Percentiles rank a stretch among this genome's conserved stretches.
phyloP scores from a whole-genome alignment of 2,888 invertebrate genomes.

The Drosophila testacea region DNA sequence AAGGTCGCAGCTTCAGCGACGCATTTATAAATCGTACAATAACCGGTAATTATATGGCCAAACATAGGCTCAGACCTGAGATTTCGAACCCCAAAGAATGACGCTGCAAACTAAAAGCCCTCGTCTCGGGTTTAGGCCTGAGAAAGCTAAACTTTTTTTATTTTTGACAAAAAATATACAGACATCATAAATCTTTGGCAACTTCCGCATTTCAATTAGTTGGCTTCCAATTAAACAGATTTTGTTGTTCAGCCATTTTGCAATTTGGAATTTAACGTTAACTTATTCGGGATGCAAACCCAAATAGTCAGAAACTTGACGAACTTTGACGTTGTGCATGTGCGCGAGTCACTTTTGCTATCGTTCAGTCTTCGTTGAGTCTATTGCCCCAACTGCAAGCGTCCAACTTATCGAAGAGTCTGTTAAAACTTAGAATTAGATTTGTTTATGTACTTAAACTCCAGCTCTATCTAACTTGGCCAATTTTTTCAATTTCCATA shows the following conservation, averaged over 20 bases:
- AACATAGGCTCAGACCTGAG: slow-evolving; percentile 37
- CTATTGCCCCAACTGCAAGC: slow-evolving; percentile 5
- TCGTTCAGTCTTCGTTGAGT: slow-evolving; percentile 48
- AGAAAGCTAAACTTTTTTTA: slow-evolving; percentile 49
- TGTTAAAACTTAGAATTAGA: not conserved
- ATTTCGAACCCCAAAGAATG: slow-evolving; percentile 44
- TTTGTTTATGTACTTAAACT: slow-evolving; percentile 1
- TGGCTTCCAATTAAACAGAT: slow-evolving; percentile 38
- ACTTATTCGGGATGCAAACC: slow-evolving; percentile 55
- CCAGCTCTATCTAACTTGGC: no score
- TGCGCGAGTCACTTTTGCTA: slow-evolving; percentile 48
- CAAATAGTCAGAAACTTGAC: slow-evolving; percentile 26
- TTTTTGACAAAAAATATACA: slow-evolving; percentile 14
- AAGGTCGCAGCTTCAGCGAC: slow-evolving; percentile 69
- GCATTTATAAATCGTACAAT: slow-evolving; percentile 67
- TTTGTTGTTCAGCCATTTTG: slow-evolving; percentile 18
- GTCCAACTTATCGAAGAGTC: not conserved
- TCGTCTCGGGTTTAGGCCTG: slow-evolving; percentile 33
- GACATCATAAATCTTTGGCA: slow-evolving; percentile 66
- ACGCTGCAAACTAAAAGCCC: slow-evolving; percentile 62
- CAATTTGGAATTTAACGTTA: slow-evolving; percentile 28
- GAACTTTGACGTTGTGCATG: slow-evolving; percentile 8
- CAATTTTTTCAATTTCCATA: no score
- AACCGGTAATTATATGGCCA: slow-evolving; percentile 62
- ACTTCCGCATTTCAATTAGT: slow-evolving; percentile 72